A percentile compares a stretch with the other conserved stretches of the same genome.
Evolutionary conservation across 2,797 vertebrate genomes (phyloP).

Genomic region (Neostethus bicornis): DNA sequence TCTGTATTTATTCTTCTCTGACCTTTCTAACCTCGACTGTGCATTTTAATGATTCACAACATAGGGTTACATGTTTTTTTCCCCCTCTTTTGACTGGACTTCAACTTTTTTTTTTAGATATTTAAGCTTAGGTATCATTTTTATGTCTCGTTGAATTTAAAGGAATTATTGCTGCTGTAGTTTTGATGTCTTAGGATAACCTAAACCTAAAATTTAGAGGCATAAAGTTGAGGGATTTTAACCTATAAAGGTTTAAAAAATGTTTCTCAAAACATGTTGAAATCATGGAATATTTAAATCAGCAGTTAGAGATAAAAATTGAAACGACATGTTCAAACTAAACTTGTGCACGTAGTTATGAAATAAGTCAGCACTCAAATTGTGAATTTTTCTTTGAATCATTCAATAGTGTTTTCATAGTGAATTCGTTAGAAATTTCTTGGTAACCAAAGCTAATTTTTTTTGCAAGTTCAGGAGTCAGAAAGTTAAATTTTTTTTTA

Average conservation of each 20-base stretch:
- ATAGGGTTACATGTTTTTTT: neutral
- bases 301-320: no score
- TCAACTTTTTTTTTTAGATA: no score
- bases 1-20: neutral
- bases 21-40: neutral
- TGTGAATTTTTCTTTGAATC: no score
- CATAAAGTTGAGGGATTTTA: neutral
- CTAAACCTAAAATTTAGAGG: neutral
- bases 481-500: no score
- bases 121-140: no score
- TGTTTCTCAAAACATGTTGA: neutral
- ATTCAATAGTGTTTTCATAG: no score
- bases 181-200: neutral
- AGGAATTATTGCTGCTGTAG: neutral
- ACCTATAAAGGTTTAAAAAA: neutral
- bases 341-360: no score
- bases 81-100: neutral
- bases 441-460: no score
- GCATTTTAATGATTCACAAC: conserved; percentile 8
- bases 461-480: no score
- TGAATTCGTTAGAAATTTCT: no score
- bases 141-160: neutral
- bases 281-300: neutral
- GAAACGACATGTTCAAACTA: no score
- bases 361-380: no score